A percentile compares a stretch with the other conserved stretches of the same genome.
Evolutionary conservation across 2,113 vertebrate species (phyloP).

Genomic region (Prolemur simus): DNA sequence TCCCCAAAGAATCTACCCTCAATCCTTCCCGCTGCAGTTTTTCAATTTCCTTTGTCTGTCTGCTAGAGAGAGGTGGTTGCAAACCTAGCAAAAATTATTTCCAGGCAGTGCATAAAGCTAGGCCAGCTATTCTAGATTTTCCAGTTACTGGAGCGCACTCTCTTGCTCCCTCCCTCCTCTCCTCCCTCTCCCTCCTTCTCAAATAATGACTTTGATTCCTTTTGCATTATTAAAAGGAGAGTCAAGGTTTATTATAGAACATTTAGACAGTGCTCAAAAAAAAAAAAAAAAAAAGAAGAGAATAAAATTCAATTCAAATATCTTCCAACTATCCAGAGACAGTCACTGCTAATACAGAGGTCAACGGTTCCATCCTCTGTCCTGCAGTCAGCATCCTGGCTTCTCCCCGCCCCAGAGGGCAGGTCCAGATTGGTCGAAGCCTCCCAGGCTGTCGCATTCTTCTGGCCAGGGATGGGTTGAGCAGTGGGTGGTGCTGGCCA

Average conservation of each 20-base stretch:
- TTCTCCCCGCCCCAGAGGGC: background rate
- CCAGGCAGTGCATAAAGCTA: background rate
- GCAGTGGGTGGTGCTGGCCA: background rate
- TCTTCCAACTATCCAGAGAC: background rate
- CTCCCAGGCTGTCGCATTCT: too few relatives aligned
- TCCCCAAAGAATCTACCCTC: background rate
- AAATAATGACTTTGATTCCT: background rate
- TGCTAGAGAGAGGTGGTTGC: background rate
- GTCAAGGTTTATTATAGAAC: background rate
- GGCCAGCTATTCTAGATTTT: background rate
- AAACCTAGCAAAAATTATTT: background rate
- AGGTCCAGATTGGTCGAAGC: background rate
- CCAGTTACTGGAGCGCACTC: background rate
- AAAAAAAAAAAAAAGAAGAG: slow-evolving; percentile 10
- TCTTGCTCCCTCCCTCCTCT: background rate
- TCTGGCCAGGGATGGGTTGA: slow-evolving; percentile 19
- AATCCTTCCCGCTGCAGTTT: background rate
- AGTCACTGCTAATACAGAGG: background rate
- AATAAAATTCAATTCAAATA: background rate
- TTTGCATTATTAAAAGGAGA: background rate
- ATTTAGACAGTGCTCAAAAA: background rate
- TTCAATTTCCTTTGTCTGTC: background rate
- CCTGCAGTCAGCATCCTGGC: background rate
- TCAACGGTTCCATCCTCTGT: too few relatives aligned
- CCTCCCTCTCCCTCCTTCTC: background rate